Evolutionary conservation across 2,113 vertebrate genomes (phyloP).

Genomic region (Strigops habroptila): DNA sequence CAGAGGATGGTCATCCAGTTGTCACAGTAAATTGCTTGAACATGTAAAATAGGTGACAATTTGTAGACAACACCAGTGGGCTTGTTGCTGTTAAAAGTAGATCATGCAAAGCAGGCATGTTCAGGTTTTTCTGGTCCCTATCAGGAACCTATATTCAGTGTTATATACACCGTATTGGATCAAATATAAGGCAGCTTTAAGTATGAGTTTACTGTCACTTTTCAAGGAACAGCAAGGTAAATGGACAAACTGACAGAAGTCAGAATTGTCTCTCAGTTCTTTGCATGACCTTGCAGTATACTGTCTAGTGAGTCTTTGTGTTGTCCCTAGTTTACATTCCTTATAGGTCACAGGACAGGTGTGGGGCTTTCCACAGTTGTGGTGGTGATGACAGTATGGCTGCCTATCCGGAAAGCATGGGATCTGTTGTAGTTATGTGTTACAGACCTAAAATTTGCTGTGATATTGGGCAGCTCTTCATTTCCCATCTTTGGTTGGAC

Average conservation of each 20-base stretch:
- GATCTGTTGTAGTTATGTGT: neutral
- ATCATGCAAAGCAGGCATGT: neutral
- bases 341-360: neutral
- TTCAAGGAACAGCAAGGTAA: neutral
- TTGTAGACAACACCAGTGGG: neutral
- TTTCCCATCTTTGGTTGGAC: neutral
- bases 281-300: neutral
- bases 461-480: neutral
- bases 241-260: neutral
- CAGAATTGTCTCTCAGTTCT: neutral
- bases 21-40: neutral
- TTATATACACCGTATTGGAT: neutral
- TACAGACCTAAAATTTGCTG: neutral
- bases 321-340: neutral
- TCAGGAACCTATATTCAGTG: neutral
- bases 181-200: neutral
- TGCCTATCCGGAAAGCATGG: neutral
- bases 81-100: slow-evolving; percentile 24
- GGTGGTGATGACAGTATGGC: neutral
- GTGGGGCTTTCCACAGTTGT: neutral
- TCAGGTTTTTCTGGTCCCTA: neutral
- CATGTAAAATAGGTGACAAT: neutral
- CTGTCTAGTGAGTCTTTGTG: neutral
- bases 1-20: neutral
- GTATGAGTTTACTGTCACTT: neutral